A percentile compares a stretch with the other conserved stretches of the same genome.
phyloP scores from a whole-genome alignment of 2,113 vertebrate species.

The Formicarius rufipectus region DNA sequence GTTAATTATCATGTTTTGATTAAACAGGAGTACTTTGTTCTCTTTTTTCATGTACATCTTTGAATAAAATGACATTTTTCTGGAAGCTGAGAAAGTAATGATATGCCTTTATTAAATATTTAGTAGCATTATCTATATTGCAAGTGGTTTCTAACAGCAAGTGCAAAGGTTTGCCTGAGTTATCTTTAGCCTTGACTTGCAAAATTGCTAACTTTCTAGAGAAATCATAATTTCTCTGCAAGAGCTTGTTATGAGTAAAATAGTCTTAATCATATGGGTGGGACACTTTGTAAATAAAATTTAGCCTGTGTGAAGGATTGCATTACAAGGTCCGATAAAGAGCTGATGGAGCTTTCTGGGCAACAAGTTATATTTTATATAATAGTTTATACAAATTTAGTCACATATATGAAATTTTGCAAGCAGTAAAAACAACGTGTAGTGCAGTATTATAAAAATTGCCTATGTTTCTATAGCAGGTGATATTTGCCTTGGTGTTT shows the following conservation, averaged over 20 bases:
- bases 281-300: neutral
- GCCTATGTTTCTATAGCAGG: rapidly evolving
- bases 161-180: neutral
- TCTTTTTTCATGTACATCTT: neutral
- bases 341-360: neutral
- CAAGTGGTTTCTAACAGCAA: neutral
- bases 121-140: neutral
- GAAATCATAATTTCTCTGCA: neutral
- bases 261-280: neutral
- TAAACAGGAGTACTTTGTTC: constrained; percentile 23
- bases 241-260: neutral
- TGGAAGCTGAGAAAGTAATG: neutral
- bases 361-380: neutral
- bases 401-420: neutral
- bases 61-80: constrained; percentile 4
- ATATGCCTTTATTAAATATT: neutral
- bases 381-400: neutral
- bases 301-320: neutral
- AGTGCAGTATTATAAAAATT: neutral
- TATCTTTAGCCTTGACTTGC: neutral
- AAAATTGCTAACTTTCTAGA: neutral
- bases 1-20: constrained; percentile 61
- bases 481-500: rapidly evolving
- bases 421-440: neutral
- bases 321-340: neutral